A percentile compares a stretch with the other conserved stretches of the same genome.
Conservation (phyloP, 2,888 invertebrate species). For the Eupeodes luniger region DNA sequence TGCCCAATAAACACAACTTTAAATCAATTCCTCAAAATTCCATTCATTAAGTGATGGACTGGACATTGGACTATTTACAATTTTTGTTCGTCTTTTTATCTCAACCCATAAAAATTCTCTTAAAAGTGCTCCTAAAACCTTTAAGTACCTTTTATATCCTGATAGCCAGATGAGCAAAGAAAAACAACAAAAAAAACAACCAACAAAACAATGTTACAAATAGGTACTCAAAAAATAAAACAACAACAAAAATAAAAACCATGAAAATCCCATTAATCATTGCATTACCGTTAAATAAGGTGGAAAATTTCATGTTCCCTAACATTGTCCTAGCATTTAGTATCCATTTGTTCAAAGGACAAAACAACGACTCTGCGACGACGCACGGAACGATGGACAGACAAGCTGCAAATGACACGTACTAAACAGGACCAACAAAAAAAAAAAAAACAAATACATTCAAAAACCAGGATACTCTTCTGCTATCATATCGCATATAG, state of each 20-base stretch:
- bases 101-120: constrained; percentile 13
- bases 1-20: background rate
- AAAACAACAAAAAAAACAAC: background rate
- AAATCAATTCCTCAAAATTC: background rate
- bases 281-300: constrained; percentile 81
- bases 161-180: constrained; percentile 4
- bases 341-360: constrained; percentile 42
- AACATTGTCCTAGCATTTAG: constrained; percentile 67
- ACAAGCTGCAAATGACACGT: constrained; percentile 76
- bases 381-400: background rate
- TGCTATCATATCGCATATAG: background rate
- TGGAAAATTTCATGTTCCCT: constrained; percentile 81
- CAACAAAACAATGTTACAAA: constrained; percentile 14
- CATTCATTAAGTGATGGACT: background rate
- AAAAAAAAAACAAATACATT: background rate
- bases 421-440: constrained; percentile 52
- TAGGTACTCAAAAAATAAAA: background rate
- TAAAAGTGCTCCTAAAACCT: constrained; percentile 38
- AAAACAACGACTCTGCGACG: background rate
- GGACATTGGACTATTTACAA: background rate
- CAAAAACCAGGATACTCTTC: constrained; percentile 30
- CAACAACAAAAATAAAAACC: constrained; percentile 65
- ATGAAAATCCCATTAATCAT: constrained; percentile 82
- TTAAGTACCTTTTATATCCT: constrained; percentile 47
- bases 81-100: background rate